Evolutionary conservation across 2,888 invertebrate species (phyloP).

Genomic region (Allolobophora icterica): DNA sequence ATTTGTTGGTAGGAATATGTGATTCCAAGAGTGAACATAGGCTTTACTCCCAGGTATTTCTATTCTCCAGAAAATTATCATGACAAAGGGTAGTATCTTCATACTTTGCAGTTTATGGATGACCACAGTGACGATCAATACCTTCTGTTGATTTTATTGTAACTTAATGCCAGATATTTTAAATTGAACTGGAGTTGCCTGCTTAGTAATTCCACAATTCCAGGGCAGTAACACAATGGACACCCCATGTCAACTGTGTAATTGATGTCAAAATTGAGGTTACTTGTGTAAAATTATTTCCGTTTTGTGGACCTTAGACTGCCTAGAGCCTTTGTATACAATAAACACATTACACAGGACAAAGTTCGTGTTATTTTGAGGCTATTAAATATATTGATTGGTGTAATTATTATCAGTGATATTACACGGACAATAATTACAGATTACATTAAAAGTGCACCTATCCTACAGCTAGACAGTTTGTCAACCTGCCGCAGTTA

Average conservation of each 20-base stretch:
- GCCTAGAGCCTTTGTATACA: neutral
- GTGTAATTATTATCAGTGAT: no score
- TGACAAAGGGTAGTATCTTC: no score
- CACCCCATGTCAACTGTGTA: no score
- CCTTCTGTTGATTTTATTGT: neutral
- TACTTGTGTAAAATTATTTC: neutral
- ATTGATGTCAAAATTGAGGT: neutral
- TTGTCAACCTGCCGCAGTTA: no score
- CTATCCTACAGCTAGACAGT: no score
- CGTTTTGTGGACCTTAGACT: neutral
- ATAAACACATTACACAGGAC: neutral
- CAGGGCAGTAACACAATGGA: neutral
- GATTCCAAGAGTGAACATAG: no score
- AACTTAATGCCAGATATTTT: neutral
- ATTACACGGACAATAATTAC: neutral
- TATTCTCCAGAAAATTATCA: no score
- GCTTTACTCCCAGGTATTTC: no score
- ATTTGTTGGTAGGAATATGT: no score
- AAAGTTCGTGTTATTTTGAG: neutral
- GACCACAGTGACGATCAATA: neutral
- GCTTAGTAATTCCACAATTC: neutral
- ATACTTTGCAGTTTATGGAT: no score
- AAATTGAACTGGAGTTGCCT: neutral
- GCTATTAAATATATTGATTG: neutral
- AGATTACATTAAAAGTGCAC: no score